These are phyloP conservation scores for Dryobota labecula DNA, from an alignment of 2,888 invertebrate genomes.

Conservation along the genomic window DNA sequence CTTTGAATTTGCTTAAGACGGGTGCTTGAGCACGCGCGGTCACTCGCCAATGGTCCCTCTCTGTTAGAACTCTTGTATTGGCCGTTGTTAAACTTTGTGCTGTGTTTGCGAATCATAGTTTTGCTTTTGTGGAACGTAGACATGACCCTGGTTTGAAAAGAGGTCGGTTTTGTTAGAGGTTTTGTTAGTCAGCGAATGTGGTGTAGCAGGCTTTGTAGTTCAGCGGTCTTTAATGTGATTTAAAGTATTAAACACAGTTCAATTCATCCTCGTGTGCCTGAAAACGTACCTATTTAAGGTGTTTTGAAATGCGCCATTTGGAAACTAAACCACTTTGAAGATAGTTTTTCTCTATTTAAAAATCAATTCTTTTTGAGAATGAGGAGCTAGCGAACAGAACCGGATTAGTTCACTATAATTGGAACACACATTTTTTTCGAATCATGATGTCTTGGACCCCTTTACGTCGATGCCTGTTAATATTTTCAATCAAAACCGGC, in stretches of 20 bases:
- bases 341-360: neutral
- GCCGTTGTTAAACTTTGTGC: slow-evolving; percentile 48
- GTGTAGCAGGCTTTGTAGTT: neutral
- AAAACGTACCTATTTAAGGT: neutral
- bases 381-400: too few relatives aligned
- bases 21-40: slow-evolving; percentile 64
- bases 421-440: too few relatives aligned
- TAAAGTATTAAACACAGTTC: neutral
- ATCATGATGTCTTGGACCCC: too few relatives aligned
- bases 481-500: too few relatives aligned
- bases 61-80: slow-evolving; percentile 44
- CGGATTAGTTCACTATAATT: too few relatives aligned
- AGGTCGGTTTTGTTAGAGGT: neutral
- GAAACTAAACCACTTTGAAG: neutral
- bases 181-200: slow-evolving; percentile 17
- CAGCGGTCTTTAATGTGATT: neutral
- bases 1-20: slow-evolving; percentile 41
- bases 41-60: slow-evolving; percentile 43
- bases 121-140: slow-evolving; percentile 21
- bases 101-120: slow-evolving; percentile 50
- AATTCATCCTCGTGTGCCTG: neutral
- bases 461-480: too few relatives aligned
- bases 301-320: neutral
- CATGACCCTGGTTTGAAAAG: slow-evolving; percentile 14
- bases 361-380: too few relatives aligned